Percentiles rank a stretch among this genome's conserved stretches.
Conservation (phyloP, 2,797 vertebrate genomes). For the Sorex maritimensis region DNA sequence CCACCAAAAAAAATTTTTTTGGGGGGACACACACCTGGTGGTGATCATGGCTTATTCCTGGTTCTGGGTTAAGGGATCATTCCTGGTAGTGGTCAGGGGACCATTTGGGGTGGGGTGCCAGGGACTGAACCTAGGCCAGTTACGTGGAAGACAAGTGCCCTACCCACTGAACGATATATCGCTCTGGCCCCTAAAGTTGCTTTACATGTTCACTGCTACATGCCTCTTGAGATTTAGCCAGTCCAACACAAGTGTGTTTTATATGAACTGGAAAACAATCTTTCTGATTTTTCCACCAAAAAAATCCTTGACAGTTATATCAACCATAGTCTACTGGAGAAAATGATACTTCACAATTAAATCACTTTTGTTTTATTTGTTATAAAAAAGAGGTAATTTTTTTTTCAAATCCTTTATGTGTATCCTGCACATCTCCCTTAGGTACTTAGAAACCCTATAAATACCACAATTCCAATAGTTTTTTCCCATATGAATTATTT, state of each 20-base stretch:
- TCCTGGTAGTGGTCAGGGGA: no score
- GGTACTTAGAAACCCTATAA: not conserved
- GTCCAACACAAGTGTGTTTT: conserved; percentile 20
- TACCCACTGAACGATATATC: no score
- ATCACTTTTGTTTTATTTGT: conserved; percentile 35
- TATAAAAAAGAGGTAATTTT: not conserved
- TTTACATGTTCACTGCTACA: not conserved
- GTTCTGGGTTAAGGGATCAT: no score
- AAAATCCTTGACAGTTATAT: not conserved
- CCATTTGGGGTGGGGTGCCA: no score
- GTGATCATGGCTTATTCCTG: no score
- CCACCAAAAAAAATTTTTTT: no score
- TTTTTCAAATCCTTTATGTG: not conserved
- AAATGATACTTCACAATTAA: conserved; percentile 18
- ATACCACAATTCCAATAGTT: not conserved
- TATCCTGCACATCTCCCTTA: not conserved
- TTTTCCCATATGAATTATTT: conserved; percentile 21
- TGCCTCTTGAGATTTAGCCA: conserved; percentile 10
- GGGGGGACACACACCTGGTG: no score
- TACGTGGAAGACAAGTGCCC: no score
- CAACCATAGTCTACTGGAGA: conserved; percentile 43
- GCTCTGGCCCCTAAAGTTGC: no score
- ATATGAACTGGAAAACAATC: conserved; percentile 38
- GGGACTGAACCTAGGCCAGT: no score
- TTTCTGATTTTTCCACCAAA: conserved; percentile 24